Evolutionary conservation across 2,888 invertebrate species (phyloP).

Genomic region (Limnephilus lunatus): DNA sequence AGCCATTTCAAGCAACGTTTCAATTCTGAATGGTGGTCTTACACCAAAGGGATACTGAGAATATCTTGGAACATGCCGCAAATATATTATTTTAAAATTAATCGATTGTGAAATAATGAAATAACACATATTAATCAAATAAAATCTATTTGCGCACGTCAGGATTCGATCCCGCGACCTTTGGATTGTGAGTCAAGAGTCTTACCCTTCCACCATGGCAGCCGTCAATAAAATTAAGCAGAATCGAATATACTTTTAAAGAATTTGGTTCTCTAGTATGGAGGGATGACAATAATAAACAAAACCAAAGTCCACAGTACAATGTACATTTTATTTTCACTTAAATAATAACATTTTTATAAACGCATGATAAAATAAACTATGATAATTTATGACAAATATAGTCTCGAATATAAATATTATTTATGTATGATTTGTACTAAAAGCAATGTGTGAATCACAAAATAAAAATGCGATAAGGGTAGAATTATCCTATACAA

Average conservation of each 20-base stretch:
- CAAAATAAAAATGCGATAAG: slow-evolving; percentile 55
- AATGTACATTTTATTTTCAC: slow-evolving; percentile 44
- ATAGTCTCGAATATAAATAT: slow-evolving; percentile 38
- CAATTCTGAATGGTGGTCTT: too few species aligned
- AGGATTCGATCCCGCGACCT: too few species aligned
- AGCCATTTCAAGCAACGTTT: too few species aligned
- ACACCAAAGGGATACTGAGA: too few species aligned
- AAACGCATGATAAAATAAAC: slow-evolving; percentile 37
- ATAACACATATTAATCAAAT: too few species aligned
- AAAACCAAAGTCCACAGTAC: neutral
- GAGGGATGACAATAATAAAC: neutral
- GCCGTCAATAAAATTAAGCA: too few species aligned
- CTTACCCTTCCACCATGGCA: too few species aligned
- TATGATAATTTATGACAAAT: slow-evolving; percentile 41
- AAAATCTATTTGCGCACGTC: too few species aligned
- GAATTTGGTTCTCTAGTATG: neutral
- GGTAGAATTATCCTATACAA: slow-evolving; percentile 18
- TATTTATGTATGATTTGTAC: slow-evolving; percentile 46
- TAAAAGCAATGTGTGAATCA: slow-evolving; percentile 54
- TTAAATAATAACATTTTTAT: slow-evolving; percentile 30
- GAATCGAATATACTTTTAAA: neutral
- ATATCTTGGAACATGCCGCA: too few species aligned
- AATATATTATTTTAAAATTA: too few species aligned
- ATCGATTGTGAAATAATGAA: too few species aligned
- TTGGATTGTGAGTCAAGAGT: too few species aligned